These are phyloP conservation scores for Vireo altiloquus DNA, from an alignment of 2,113 vertebrate species.

Conservation along the genomic window DNA sequence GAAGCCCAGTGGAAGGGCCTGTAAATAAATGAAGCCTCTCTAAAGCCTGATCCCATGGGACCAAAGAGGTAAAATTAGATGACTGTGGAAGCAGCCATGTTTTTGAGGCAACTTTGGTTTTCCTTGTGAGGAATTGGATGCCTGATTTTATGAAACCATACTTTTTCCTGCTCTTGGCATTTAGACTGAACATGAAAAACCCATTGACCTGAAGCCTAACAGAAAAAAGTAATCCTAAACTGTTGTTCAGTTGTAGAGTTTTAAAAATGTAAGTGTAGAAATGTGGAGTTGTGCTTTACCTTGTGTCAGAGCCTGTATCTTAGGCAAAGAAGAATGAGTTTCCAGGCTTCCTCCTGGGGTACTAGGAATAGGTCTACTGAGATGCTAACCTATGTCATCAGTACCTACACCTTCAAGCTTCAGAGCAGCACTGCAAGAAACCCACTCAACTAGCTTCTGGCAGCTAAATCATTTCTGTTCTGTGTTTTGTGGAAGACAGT, in stretches of 20 bases:
- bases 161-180: slow-evolving; percentile 36
- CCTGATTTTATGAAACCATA: slow-evolving; percentile 69
- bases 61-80: slow-evolving; percentile 74
- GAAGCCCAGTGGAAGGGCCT: slow-evolving; percentile 71
- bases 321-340: background rate
- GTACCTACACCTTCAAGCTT: background rate
- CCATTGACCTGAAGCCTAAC: slow-evolving; percentile 8
- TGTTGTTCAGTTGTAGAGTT: background rate
- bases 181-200: slow-evolving; percentile 53
- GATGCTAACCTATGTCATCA: background rate
- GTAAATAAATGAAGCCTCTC: slow-evolving; percentile 77
- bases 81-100: slow-evolving; percentile 52
- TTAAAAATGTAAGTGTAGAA: background rate
- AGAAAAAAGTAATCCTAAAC: slow-evolving; percentile 41
- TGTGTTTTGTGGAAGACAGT: background rate
- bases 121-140: slow-evolving; percentile 60
- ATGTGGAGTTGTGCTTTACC: background rate
- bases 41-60: slow-evolving; percentile 63
- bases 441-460: background rate
- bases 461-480: background rate
- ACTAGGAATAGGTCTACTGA: background rate
- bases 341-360: background rate
- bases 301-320: background rate
- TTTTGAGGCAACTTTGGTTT: slow-evolving; percentile 74
- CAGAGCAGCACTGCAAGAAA: background rate